These are phyloP conservation scores for Melanostoma mellinum DNA, from an alignment of 2,888 invertebrate species.

Conservation along the genomic window DNA sequence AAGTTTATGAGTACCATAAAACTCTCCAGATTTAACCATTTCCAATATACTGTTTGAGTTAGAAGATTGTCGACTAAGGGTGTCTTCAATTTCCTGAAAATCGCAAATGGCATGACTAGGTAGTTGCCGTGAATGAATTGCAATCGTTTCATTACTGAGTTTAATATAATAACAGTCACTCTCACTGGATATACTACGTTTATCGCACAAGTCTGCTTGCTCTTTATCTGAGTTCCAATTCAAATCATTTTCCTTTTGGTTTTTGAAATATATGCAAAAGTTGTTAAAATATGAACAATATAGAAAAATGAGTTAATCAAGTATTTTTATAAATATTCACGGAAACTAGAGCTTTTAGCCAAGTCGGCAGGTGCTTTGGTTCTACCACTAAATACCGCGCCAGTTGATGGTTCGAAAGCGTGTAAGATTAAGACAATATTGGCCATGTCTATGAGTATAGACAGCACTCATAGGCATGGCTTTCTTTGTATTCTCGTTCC, in stretches of 20 bases:
- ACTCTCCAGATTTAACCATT: conserved; percentile 78
- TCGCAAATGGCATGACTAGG: conserved; percentile 80
- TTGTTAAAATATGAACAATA: no score
- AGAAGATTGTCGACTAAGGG: conserved; percentile 75
- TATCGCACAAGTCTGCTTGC: conserved; percentile 78
- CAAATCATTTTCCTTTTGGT: conserved; percentile 80
- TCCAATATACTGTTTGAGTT: conserved; percentile 77
- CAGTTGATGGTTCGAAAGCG: no score
- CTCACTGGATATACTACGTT: conserved; percentile 80
- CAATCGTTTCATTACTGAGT: conserved; percentile 79
- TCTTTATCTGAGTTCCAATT: conserved; percentile 80
- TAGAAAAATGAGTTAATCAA: no score
- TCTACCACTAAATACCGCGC: no score
- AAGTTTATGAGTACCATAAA: conserved; percentile 75
- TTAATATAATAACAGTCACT: conserved; percentile 78
- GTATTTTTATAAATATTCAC: no score
- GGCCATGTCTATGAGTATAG: no score
- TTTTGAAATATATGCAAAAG: not conserved
- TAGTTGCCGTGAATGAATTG: conserved; percentile 79
- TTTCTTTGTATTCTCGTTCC: no score
- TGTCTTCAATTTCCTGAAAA: conserved; percentile 79
- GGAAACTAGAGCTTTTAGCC: no score
- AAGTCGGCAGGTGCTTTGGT: no score
- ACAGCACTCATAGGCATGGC: no score
- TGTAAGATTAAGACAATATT: no score